Percentiles rank a stretch among this genome's conserved stretches.
phyloP scores from a whole-genome alignment of 2,113 vertebrate genomes.

The Talpa occidentalis region DNA sequence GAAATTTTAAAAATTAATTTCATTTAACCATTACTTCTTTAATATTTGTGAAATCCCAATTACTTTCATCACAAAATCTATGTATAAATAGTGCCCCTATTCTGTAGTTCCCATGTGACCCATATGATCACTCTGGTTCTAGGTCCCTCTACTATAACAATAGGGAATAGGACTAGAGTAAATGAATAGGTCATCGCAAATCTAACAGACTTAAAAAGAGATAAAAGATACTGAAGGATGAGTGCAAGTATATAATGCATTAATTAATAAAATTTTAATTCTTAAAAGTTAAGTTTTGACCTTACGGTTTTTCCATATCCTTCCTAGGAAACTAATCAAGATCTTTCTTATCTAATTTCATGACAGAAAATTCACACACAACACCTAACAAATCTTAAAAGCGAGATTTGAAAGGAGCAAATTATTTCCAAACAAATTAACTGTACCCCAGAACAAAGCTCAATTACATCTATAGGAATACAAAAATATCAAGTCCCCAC shows the following conservation, averaged over 20 bases:
- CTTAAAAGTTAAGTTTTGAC: neutral
- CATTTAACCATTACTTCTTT: slow-evolving; percentile 4
- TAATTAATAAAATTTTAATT: slow-evolving; percentile 42
- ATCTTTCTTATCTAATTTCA: slow-evolving; percentile 38
- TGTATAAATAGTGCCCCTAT: neutral
- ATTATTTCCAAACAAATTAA: neutral
- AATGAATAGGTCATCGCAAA: neutral
- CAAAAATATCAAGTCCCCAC: neutral
- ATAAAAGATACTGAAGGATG: neutral
- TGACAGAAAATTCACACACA: slow-evolving; percentile 28
- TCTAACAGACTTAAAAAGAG: neutral
- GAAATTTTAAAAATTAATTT: neutral
- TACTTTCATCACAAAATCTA: slow-evolving; percentile 9
- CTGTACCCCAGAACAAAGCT: neutral
- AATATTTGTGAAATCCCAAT: neutral
- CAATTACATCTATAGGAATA: neutral
- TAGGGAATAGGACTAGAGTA: neutral
- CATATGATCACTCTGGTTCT: neutral
- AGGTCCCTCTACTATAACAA: neutral
- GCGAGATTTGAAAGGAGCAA: neutral
- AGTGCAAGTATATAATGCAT: neutral
- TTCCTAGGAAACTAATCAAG: neutral
- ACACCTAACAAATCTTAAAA: slow-evolving; percentile 12
- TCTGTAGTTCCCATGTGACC: neutral
- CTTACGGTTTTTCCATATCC: slow-evolving; percentile 13